phyloP scores from a whole-genome alignment of 2,797 vertebrate species.

The Gallinago solitaria region DNA sequence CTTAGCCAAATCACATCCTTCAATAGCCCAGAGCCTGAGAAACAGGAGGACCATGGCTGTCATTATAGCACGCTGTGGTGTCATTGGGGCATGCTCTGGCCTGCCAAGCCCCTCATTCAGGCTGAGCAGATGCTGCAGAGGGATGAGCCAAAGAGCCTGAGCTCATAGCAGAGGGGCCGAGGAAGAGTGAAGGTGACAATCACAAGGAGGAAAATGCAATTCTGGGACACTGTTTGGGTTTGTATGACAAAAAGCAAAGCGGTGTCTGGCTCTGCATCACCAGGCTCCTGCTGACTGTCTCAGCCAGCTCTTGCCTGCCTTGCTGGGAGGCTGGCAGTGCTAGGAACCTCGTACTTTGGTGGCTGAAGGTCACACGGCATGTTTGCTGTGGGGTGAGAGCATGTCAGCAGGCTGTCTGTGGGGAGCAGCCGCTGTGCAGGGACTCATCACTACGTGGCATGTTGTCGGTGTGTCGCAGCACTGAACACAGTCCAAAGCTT shows the following conservation, averaged over 20 bases:
- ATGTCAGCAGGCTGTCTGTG: neutral
- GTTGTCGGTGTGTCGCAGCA: neutral
- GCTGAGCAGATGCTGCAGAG: fast-evolving
- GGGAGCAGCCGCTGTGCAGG: neutral
- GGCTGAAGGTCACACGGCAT: neutral
- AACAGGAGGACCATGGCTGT: fast-evolving
- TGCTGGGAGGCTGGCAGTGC: neutral
- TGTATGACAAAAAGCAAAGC: neutral
- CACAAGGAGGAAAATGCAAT: fast-evolving
- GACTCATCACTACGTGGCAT: fast-evolving
- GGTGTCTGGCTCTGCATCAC: fast-evolving
- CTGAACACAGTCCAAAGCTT: neutral
- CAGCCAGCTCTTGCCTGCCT: neutral
- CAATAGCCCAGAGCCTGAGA: neutral
- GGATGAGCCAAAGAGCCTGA: neutral
- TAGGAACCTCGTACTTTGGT: neutral
- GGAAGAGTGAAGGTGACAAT: neutral
- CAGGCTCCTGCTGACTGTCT: fast-evolving
- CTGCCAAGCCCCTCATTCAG: neutral
- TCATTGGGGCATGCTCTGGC: fast-evolving
- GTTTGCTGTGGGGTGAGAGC: neutral
- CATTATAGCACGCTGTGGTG: neutral
- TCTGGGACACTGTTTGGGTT: neutral
- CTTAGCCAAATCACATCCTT: neutral
- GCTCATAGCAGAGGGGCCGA: fast-evolving